These are phyloP conservation scores for Antennarius maculatus DNA, from an alignment of 2,797 vertebrate species.

Conservation along the genomic window DNA sequence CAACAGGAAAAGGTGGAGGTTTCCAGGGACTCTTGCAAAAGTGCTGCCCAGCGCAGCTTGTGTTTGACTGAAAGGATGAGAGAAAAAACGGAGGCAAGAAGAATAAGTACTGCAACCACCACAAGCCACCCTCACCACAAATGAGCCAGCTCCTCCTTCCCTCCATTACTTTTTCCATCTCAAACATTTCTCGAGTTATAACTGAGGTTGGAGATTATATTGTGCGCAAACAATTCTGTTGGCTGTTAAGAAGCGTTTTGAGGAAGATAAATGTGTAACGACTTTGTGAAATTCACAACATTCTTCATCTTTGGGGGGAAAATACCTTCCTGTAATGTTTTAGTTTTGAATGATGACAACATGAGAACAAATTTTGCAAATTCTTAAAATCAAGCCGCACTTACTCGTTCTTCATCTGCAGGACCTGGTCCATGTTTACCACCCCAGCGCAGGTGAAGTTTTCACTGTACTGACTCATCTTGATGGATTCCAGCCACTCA, in stretches of 20 bases:
- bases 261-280: conserved; percentile 40
- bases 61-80: conserved; percentile 62
- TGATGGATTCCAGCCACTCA: conserved; percentile 97
- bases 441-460: conserved; percentile 90
- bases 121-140: conserved; percentile 71
- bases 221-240: conserved; percentile 54
- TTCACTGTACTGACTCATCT: conserved; percentile 96
- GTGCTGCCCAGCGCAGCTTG: conserved; percentile 55
- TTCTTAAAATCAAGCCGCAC: conserved; percentile 20
- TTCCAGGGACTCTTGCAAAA: conserved; percentile 60
- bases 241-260: conserved; percentile 48
- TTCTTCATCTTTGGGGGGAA: not conserved
- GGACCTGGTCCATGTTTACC: conserved; percentile 92
- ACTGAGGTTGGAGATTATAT: conserved; percentile 57
- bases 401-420: conserved; percentile 96
- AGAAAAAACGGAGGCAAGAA: conserved; percentile 60
- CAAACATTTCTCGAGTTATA: conserved; percentile 66
- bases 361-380: not conserved
- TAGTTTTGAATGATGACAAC: conserved; percentile 7
- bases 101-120: conserved; percentile 61
- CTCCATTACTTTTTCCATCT: conserved; percentile 73
- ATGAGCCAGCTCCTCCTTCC: conserved; percentile 66
- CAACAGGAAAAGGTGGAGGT: conserved; percentile 59
- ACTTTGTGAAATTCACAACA: not conserved
- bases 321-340: conserved; percentile 11